A percentile compares a stretch with the other conserved stretches of the same genome.
Evolutionary conservation across 1,140 invertebrate species (phyloP).

Genomic region (Camponotus floridanus): DNA sequence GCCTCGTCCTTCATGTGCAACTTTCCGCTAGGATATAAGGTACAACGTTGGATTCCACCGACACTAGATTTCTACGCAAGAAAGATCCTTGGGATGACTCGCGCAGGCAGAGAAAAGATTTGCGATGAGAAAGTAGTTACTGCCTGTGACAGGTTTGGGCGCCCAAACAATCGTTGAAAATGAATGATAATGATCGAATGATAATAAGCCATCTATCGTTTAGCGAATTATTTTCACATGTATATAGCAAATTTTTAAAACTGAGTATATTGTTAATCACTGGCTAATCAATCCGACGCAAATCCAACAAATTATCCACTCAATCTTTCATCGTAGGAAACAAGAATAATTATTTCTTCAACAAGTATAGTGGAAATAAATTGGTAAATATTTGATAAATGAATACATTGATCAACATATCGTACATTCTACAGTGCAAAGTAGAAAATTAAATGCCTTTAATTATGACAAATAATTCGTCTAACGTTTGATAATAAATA

Average conservation of each 20-base stretch:
- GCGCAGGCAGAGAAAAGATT: conserved; percentile 4
- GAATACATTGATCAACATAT: conserved; percentile 55
- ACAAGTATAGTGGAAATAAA: conserved; percentile 42
- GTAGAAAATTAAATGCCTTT: conserved; percentile 5
- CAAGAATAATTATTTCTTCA: conserved; percentile 38
- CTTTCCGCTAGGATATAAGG: not conserved
- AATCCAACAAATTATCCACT: conserved; percentile 38
- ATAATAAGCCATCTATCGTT: conserved; percentile 44
- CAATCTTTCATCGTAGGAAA: conserved; percentile 42
- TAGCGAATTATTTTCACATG: conserved; percentile 61
- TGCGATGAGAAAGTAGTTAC: conserved; percentile 17
- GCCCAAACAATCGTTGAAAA: not conserved
- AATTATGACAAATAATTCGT: conserved; percentile 31
- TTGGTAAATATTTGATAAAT: not conserved
- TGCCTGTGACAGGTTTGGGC: conserved; percentile 45
- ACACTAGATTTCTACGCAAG: conserved; percentile 29
- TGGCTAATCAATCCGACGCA: conserved; percentile 33
- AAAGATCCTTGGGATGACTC: conserved; percentile 18
- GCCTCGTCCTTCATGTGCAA: conserved; percentile 18
- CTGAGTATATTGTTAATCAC: conserved; percentile 11
- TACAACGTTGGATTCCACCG: conserved; percentile 14
- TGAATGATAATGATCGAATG: too few relatives aligned
- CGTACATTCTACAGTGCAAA: not conserved
- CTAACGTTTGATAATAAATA: conserved; percentile 6
- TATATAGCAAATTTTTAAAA: not conserved